Conservation (phyloP, 1,140 invertebrate genomes). For the Pygmarrhopalites habei region DNA sequence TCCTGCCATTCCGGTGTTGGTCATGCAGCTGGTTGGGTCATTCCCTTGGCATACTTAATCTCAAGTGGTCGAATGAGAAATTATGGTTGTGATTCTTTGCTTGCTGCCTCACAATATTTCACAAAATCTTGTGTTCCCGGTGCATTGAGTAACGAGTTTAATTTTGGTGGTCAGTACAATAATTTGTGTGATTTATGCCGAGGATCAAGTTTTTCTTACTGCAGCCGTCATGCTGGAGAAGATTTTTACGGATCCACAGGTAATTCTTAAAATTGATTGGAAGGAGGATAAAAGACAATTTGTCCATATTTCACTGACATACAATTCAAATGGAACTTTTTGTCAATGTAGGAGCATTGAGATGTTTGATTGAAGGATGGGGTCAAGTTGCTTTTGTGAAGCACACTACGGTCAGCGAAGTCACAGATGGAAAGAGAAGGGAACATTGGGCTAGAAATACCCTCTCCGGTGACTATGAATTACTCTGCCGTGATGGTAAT, state of each 20-base stretch:
- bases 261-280: too few species aligned
- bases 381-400: conserved; percentile 93
- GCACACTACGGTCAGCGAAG: conserved; percentile 83
- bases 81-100: conserved; percentile 81
- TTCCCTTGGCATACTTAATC: conserved; percentile 85
- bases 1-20: conserved; percentile 89
- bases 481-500: conserved; percentile 83
- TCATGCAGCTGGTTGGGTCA: conserved; percentile 89
- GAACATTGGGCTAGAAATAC: conserved; percentile 91
- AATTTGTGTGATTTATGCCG: conserved; percentile 91
- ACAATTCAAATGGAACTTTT: too few species aligned
- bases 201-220: conserved; percentile 72
- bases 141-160: conserved; percentile 75
- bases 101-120: conserved; percentile 87
- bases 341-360: conserved; percentile 59
- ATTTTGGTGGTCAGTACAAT: conserved; percentile 69
- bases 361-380: conserved; percentile 88
- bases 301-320: too few species aligned
- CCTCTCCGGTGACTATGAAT: conserved; percentile 82
- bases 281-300: too few species aligned
- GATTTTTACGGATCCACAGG: conserved; percentile 80
- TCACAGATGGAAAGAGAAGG: conserved; percentile 77
- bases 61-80: conserved; percentile 88
- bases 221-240: conserved; percentile 74
- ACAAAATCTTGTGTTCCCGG: conserved; percentile 84